Evolutionary conservation across 2,113 vertebrate genomes (phyloP), one percentile per base, ranked within the genome.

Genomic region (Raja brachyura): DNA sequence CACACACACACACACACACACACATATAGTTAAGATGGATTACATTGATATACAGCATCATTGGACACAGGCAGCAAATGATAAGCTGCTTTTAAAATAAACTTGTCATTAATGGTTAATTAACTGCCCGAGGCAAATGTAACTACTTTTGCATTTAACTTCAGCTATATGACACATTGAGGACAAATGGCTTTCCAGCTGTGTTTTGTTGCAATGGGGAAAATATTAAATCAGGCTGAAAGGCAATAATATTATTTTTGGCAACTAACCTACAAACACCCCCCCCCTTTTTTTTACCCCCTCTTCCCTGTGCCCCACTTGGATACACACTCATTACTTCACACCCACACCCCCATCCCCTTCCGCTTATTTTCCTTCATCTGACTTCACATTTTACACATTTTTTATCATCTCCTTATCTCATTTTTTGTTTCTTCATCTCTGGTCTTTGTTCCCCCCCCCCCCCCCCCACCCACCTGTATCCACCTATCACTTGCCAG

Each of bases 81-180:
- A 68, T 73, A 28, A 96, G 97, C 96, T 96, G 97, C 97, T 97
- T 98, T 98, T 98, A 97, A 98, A 98, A 98, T 98, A 97, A 96
- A 96, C 98, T 98, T 98, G 98, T 98, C 98, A 98, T 99, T 98
- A 98, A 99, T 98, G 97, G 98, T 98, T 99, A 98, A 98, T 99
- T 98, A 98, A 98, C 98, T 98, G 99, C 98, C 97, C 81, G 94
- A 95, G 97, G 98, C 97, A 95, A 97, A 95, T 94, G 94, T 96
- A 97, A 96, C 96, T 95, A 96, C 95, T 96, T 95, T 96, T 96
- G 95, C 95, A 96, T 97, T 97, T 96, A 97, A 97, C 97, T 97
- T 96, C 97, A 98, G 97, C 97, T 97, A 96, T 97, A 96, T 98
- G 98, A 98, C 98, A 98, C 98, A 98, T 98, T 98, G 98, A 98